phyloP scores from a whole-genome alignment of 2,797 vertebrate genomes.

The Sorex maritimensis region DNA sequence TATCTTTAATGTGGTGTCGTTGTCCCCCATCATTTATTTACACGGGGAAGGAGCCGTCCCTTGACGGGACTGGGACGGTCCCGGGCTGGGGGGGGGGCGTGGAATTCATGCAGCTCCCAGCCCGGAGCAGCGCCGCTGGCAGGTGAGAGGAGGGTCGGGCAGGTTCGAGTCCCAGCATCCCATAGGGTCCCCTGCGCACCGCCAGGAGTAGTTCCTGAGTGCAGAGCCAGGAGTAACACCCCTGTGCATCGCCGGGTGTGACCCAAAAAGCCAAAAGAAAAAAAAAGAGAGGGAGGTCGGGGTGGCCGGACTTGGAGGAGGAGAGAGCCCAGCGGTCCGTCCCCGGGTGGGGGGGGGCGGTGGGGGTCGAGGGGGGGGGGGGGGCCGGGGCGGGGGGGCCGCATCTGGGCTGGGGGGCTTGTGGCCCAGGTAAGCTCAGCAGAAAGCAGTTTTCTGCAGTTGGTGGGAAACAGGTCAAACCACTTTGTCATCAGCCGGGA shows the following conservation, averaged over 20 bases:
- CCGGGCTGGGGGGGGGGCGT: conserved; percentile 8
- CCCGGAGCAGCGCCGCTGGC: no score
- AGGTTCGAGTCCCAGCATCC: no score
- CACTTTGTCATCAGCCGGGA: conserved; percentile 61
- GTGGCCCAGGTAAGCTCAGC: neutral
- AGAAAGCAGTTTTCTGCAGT: neutral
- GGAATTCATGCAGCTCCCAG: neutral
- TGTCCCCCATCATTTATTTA: conserved; percentile 21
- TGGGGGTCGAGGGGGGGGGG: no score
- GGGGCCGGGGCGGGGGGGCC: rapidly evolving
- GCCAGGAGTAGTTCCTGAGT: no score
- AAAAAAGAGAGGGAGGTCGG: neutral
- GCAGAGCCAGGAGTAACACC: no score
- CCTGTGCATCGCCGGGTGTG: no score
- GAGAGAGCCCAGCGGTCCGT: neutral
- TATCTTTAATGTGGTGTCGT: conserved; percentile 21
- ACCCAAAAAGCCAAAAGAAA: no score
- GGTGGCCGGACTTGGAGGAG: no score
- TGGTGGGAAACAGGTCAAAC: conserved; percentile 71
- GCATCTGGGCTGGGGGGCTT: no score
- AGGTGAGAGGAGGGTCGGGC: no score
- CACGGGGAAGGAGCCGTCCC: neutral
- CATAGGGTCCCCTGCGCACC: no score
- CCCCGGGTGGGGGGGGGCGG: no score
- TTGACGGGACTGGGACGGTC: conserved; percentile 32